These are phyloP conservation scores for Spilarctia lutea DNA, from an alignment of 2,888 invertebrate genomes.

Conservation along the genomic window DNA sequence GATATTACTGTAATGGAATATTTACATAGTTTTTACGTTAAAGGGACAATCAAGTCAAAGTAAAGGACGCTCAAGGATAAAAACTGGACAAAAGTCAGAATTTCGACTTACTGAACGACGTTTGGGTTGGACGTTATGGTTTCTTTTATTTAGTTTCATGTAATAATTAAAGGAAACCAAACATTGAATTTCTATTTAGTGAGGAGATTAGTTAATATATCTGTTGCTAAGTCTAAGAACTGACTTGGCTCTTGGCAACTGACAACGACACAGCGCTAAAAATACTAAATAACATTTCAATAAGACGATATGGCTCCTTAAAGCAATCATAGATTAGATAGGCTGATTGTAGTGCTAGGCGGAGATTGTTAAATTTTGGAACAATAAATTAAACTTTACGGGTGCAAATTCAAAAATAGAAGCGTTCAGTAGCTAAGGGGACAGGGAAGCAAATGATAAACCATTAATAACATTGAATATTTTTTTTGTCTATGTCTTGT, in stretches of 20 bases:
- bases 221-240: neutral
- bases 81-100: too few species aligned
- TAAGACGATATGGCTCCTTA: neutral
- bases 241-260: slow-evolving; percentile 5
- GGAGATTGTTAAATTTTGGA: neutral
- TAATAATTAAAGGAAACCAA: neutral
- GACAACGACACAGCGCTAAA: slow-evolving; percentile 4
- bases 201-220: neutral
- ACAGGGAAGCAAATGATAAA: neutral
- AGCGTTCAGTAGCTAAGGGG: too few species aligned
- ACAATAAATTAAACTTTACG: neutral
- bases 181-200: neutral
- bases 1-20: neutral
- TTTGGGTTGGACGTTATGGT: neutral
- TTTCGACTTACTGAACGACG: too few species aligned
- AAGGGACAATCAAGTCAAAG: too few species aligned
- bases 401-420: too few species aligned
- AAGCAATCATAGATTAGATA: neutral
- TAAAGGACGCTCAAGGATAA: too few species aligned
- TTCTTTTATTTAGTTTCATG: neutral
- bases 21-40: too few species aligned
- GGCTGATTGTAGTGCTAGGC: neutral
- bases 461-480: neutral
- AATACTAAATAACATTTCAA: neutral
- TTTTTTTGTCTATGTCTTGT: too few species aligned